These are phyloP conservation scores for Discoglossus pictus DNA, from an alignment of 2,797 vertebrate species.

Conservation along the genomic window DNA sequence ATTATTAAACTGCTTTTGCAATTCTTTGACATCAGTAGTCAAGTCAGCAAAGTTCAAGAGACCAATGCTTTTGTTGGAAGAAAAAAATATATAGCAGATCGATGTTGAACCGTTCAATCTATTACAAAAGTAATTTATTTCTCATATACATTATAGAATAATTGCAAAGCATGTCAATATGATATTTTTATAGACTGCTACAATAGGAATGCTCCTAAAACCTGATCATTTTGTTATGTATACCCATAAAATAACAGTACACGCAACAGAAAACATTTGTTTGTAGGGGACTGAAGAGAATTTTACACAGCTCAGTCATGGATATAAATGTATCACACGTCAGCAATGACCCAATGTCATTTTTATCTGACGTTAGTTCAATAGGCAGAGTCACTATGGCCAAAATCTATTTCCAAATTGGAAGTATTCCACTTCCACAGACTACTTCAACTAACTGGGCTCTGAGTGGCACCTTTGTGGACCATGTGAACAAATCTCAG, in stretches of 20 bases:
- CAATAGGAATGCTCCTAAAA: constrained; percentile 50
- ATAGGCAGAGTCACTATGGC: constrained; percentile 28
- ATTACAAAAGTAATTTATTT: constrained; percentile 25
- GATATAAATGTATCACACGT: constrained; percentile 30
- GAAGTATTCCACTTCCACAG: constrained; percentile 1
- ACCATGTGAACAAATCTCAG: constrained; percentile 14
- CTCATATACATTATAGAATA: constrained; percentile 53
- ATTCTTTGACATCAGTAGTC: too few relatives aligned
- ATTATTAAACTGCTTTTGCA: too few relatives aligned
- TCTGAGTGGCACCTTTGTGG: constrained; percentile 21
- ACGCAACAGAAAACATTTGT: neutral
- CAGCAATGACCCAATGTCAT: constrained; percentile 37
- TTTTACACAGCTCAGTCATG: constrained; percentile 4
- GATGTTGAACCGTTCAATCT: too few relatives aligned
- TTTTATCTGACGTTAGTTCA: constrained; percentile 25
- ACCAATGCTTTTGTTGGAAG: too few relatives aligned
- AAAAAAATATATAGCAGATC: too few relatives aligned
- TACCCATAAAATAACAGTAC: constrained; percentile 39
- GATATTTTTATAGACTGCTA: constrained; percentile 59
- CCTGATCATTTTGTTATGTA: constrained; percentile 36
- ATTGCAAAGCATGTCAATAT: constrained; percentile 51
- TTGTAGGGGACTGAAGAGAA: neutral
- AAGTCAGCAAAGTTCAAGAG: too few relatives aligned
- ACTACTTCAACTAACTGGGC: constrained; percentile 1
- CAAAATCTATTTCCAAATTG: constrained; percentile 26